Conservation (phyloP, 2,797 vertebrate genomes). For the Protosalanx chinensis region DNA sequence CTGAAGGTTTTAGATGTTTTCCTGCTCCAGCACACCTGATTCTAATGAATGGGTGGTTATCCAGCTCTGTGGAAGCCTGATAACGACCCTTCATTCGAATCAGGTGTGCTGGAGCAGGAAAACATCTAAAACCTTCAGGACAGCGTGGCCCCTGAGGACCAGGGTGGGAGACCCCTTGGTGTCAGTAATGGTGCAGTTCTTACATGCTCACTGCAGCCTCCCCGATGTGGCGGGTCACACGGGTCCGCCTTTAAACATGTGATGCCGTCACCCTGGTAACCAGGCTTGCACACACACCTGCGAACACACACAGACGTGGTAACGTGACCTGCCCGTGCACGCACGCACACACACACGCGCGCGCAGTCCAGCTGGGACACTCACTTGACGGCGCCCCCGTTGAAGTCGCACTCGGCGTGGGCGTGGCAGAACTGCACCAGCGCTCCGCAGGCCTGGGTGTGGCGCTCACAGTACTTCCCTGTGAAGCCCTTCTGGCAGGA, state of each 20-base stretch:
- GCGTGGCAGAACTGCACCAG: conserved; percentile 77
- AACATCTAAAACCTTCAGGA: too few relatives aligned
- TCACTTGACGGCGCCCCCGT: conserved; percentile 68
- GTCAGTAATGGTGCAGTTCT: not conserved
- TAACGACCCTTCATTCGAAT: too few relatives aligned
- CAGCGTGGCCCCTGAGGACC: too few relatives aligned
- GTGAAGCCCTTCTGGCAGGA: conserved; percentile 75
- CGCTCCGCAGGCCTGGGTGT: conserved; percentile 67
- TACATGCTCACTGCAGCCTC: conserved; percentile 80
- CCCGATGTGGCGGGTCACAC: conserved; percentile 68
- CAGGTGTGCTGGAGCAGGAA: too few relatives aligned
- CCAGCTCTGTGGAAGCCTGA: too few relatives aligned
- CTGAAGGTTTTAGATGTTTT: too few relatives aligned
- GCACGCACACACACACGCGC: too few relatives aligned
- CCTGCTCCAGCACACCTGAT: too few relatives aligned
- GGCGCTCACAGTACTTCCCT: conserved; percentile 79
- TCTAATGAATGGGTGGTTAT: too few relatives aligned
- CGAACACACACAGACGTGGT: not conserved
- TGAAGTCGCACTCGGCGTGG: conserved; percentile 82
- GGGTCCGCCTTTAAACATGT: conserved; percentile 79
- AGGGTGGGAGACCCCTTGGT: not conserved
- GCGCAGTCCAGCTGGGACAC: not conserved
- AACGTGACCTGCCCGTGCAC: not conserved
- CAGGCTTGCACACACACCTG: conserved; percentile 88
- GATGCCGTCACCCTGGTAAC: conserved; percentile 85